A percentile compares a stretch with the other conserved stretches of the same genome.
Conservation (phyloP, 2,797 vertebrate species). For the Podarcis siculus region DNA sequence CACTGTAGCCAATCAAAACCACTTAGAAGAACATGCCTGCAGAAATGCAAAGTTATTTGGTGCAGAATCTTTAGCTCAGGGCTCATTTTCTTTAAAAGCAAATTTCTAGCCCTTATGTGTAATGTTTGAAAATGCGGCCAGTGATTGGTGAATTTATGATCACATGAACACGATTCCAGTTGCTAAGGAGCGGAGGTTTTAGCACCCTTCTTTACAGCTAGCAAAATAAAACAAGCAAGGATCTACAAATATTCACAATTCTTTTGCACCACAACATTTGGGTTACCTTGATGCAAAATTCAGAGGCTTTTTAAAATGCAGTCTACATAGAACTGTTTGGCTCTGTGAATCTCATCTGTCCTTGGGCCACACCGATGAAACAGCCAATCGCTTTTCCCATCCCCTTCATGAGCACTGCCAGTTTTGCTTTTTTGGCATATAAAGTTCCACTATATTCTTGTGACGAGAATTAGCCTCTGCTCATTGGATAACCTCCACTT, state of each 20-base stretch:
- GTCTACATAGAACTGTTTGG: neutral
- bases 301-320: neutral
- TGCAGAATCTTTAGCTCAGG: neutral
- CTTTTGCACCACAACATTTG: neutral
- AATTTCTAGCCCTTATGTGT: neutral
- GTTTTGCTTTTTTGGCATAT: fast-evolving
- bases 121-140: neutral
- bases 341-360: neutral
- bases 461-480: neutral
- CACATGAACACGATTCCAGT: neutral
- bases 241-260: neutral
- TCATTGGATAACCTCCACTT: neutral
- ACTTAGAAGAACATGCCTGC: neutral
- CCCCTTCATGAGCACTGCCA: neutral
- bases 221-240: neutral
- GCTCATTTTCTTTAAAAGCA: neutral
- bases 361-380: neutral
- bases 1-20: neutral
- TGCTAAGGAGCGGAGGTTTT: neutral
- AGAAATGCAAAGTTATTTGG: neutral
- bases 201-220: neutral
- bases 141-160: neutral
- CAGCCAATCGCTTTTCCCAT: neutral
- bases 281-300: neutral
- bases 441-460: neutral